Percentiles rank a stretch among this genome's conserved stretches.
These are phyloP conservation scores for Cephonodes hylas DNA, from an alignment of 2,888 invertebrate species.

Conservation along the genomic window DNA sequence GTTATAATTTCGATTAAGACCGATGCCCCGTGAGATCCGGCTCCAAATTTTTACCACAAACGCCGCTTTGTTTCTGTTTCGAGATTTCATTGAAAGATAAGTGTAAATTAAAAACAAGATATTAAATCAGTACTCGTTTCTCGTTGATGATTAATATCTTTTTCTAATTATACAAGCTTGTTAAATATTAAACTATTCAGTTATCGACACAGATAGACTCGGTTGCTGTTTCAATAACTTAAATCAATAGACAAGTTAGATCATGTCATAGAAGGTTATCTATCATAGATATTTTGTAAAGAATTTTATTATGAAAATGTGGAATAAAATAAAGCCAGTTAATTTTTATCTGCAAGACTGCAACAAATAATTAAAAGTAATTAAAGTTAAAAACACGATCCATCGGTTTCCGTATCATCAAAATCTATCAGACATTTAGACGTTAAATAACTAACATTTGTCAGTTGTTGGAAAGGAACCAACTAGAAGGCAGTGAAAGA, in stretches of 20 bases:
- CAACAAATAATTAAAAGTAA: too few species aligned
- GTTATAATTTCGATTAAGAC: conserved; percentile 59
- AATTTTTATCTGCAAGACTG: too few species aligned
- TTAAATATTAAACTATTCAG: background rate
- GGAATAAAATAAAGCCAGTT: too few species aligned
- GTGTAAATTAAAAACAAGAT: conserved; percentile 27
- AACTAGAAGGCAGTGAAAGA: background rate
- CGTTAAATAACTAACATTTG: background rate
- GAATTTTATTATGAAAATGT: too few species aligned
- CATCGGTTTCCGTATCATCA: too few species aligned
- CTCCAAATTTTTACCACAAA: conserved; percentile 43
- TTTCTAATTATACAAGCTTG: background rate
- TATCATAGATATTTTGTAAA: too few species aligned
- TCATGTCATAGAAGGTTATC: background rate
- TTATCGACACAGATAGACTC: too few species aligned
- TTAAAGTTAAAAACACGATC: too few species aligned
- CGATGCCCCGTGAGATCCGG: conserved; percentile 57
- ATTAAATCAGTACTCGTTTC: background rate
- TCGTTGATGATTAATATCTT: background rate
- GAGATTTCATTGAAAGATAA: conserved; percentile 50
- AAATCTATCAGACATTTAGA: too few species aligned
- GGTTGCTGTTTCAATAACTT: too few species aligned
- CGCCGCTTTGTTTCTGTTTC: conserved; percentile 45
- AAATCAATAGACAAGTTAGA: background rate
- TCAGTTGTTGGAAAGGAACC: background rate